Percentiles rank a stretch among this genome's conserved stretches.
Evolutionary conservation across 2,797 vertebrate species (phyloP).

Genomic region (Neosalanx taihuensis): DNA sequence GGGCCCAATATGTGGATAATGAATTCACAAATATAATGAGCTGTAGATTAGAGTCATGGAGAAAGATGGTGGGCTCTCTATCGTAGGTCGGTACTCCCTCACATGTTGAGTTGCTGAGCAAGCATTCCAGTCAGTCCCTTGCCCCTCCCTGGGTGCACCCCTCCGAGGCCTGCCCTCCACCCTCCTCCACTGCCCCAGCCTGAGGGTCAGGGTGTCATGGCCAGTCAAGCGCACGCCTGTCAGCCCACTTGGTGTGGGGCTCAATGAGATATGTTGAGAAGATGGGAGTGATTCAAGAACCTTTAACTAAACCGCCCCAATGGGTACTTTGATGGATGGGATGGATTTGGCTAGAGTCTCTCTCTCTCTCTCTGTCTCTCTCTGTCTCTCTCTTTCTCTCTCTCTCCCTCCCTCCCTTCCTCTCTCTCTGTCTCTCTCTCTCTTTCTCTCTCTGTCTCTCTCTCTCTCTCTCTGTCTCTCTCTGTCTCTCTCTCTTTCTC

Average conservation of each 20-base stretch:
- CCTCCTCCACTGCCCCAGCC: slow-evolving; percentile 48
- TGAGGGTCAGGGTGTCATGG: slow-evolving; percentile 57
- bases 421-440: background rate
- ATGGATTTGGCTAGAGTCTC: slow-evolving; percentile 61
- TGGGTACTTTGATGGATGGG: slow-evolving; percentile 59
- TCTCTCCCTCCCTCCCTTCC: background rate
- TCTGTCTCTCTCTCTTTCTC: slow-evolving; percentile 7
- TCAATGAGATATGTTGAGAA: slow-evolving; percentile 50
- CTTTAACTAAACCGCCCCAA: slow-evolving; percentile 44
- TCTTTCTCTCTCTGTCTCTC: background rate
- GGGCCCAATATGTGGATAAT: background rate
- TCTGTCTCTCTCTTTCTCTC: slow-evolving; percentile 48
- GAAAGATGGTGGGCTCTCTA: slow-evolving; percentile 24
- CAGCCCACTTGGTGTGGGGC: slow-evolving; percentile 51
- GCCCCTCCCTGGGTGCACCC: background rate
- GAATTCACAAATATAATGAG: slow-evolving; percentile 33
- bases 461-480: slow-evolving; percentile 14
- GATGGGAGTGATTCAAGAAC: slow-evolving; percentile 41
- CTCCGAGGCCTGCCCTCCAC: slow-evolving; percentile 29
- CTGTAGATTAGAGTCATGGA: slow-evolving; percentile 35
- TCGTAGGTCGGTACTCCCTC: slow-evolving; percentile 64
- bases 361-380: no score
- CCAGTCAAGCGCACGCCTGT: slow-evolving; percentile 39
- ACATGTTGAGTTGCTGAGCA: slow-evolving; percentile 65
- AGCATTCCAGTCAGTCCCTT: slow-evolving; percentile 44